A percentile compares a stretch with the other conserved stretches of the same genome.
Evolutionary conservation across 2,888 invertebrate species (phyloP).

Genomic region (Leptopilina syphax): DNA sequence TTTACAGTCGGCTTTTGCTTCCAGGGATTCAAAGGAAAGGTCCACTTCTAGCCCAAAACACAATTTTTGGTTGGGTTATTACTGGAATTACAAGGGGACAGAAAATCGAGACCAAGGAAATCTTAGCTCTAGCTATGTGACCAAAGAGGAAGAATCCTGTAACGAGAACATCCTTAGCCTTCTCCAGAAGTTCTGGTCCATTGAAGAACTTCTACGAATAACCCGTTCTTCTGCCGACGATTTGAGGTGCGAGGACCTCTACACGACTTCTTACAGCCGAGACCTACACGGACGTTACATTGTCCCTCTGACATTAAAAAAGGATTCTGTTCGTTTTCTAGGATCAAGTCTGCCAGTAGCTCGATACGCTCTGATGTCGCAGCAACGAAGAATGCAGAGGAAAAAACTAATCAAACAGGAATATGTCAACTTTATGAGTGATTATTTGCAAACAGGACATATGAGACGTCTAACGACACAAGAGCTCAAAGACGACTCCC

Average conservation of each 20-base stretch:
- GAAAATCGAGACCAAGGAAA: neutral
- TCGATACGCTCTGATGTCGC: neutral
- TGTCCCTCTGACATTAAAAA: neutral
- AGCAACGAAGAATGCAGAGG: slow-evolving; percentile 1
- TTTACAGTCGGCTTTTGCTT: neutral
- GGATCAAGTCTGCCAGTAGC: neutral
- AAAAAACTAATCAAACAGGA: neutral
- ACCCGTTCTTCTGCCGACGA: neutral
- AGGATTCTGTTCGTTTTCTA: neutral
- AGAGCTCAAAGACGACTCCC: too few species aligned
- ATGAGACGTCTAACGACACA: too few species aligned
- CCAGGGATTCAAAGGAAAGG: neutral
- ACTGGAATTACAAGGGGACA: neutral
- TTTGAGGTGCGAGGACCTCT: neutral
- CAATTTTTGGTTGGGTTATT: slow-evolving; percentile 23
- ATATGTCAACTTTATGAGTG: slow-evolving; percentile 21
- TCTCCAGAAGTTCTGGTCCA: slow-evolving; percentile 4
- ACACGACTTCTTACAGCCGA: neutral
- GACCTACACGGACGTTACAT: neutral
- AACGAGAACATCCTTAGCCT: neutral
- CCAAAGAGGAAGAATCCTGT: neutral
- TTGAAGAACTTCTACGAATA: neutral
- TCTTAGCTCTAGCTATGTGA: too few species aligned
- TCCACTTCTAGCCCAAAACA: neutral
- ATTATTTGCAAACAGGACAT: slow-evolving; percentile 9